These are phyloP conservation scores for Bombylius major DNA, from an alignment of 2,888 invertebrate species.

Conservation along the genomic window DNA sequence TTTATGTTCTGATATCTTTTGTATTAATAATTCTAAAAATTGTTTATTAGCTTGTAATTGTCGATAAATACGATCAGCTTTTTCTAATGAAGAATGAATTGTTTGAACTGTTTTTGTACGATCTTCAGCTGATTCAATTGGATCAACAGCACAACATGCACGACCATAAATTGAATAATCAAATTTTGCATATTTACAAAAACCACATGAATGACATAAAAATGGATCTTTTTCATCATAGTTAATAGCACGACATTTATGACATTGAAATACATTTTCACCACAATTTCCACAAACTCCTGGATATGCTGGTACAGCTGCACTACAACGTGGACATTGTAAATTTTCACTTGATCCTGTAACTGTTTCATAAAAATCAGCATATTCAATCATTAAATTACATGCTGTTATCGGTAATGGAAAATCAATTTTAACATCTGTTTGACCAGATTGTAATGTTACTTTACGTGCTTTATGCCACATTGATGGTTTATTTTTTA, in stretches of 20 bases:
- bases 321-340: conserved; percentile 92
- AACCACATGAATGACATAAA: conserved; percentile 96
- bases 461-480: conserved; percentile 97
- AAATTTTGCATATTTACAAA: conserved; percentile 98
- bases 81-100: conserved; percentile 82
- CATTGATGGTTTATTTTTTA: conserved; percentile 90
- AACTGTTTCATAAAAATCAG: conserved; percentile 93
- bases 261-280: conserved; percentile 98
- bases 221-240: conserved; percentile 99
- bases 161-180: conserved; percentile 86
- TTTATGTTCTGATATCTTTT: conserved; percentile 80
- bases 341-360: conserved; percentile 80
- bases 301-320: conserved; percentile 92
- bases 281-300: conserved; percentile 79
- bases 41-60: conserved; percentile 85
- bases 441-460: conserved; percentile 78
- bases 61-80: conserved; percentile 87
- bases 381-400: conserved; percentile 96
- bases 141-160: conserved; percentile 92
- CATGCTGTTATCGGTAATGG: conserved; percentile 94
- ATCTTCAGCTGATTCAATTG: conserved; percentile 94
- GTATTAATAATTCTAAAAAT: conserved; percentile 68
- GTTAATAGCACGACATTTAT: conserved; percentile 97
- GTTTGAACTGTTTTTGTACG: conserved; percentile 86
- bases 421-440: conserved; percentile 93